These are phyloP conservation scores for Lochmaea crataegi DNA, from an alignment of 2,888 invertebrate genomes.

Conservation along the genomic window DNA sequence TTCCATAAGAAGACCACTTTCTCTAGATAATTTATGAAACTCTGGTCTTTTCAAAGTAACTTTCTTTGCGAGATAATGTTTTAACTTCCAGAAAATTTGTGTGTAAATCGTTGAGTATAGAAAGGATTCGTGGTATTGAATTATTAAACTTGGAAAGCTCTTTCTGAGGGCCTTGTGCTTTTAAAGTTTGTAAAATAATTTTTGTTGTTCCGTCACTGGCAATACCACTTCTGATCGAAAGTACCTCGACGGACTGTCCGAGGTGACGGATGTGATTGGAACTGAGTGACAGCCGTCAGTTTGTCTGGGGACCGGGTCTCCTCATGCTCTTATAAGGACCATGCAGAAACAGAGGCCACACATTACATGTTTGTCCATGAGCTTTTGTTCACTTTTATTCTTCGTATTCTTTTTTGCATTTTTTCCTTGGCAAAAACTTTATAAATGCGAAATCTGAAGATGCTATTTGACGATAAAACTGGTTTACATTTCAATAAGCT, in stretches of 20 bases:
- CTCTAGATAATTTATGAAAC: too few species aligned
- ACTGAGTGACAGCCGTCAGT: constrained; percentile 63
- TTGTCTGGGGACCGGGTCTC: constrained; percentile 51
- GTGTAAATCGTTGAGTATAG: too few species aligned
- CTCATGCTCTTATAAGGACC: constrained; percentile 60
- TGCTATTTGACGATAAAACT: constrained; percentile 37
- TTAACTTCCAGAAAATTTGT: too few species aligned
- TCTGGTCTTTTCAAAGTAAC: too few species aligned
- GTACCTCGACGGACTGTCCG: constrained; percentile 30
- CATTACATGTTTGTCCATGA: constrained; percentile 55
- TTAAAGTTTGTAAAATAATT: too few species aligned
- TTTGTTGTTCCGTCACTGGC: constrained; percentile 23
- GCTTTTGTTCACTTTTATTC: constrained; percentile 38
- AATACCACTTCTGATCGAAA: constrained; percentile 24
- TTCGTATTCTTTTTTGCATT: constrained; percentile 25
- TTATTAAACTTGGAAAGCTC: too few species aligned
- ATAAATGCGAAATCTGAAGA: constrained; percentile 39
- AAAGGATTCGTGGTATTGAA: too few species aligned
- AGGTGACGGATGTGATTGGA: constrained; percentile 63
- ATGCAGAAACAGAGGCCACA: constrained; percentile 58
- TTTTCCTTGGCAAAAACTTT: constrained; percentile 33
- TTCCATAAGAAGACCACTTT: too few species aligned
- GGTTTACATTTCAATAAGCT: constrained; percentile 38
- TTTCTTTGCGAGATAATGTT: too few species aligned
- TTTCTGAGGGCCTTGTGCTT: too few species aligned